Evolutionary conservation across 35 echinoderm and acorn worm species (phyloP), one percentile per base, ranked within the genome.

Genomic region (Amphiura filiformis): DNA sequence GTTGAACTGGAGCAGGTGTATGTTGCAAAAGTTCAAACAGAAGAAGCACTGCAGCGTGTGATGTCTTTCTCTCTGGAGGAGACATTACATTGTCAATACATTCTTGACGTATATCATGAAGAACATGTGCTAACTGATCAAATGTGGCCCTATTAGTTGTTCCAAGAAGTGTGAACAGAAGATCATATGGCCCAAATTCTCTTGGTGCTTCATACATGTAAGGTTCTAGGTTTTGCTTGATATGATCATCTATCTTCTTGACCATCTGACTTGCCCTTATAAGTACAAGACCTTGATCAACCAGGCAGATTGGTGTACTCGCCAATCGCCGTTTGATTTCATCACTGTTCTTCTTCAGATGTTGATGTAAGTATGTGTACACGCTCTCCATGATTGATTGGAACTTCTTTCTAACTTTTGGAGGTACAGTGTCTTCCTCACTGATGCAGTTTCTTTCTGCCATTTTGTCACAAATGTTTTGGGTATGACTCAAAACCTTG

Each of bases 121-220:
- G 37, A 36, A 64, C 83, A 15, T n/a, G 38, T 64, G 83, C 83
- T 17, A 70, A 23, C 83, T 85, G 56, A 61, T 85, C 52, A 13
- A 85, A 85, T 1, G 83, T 61, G 13, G 9, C 33, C 0, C 9
- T 36, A 7, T n/a, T 9, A 34, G 39, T 28, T 33, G 83, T 61
- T 18, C 83, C 83, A 64, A 85, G 56, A 28, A 36, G 23, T 0
- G 22, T 36, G 35, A 64, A 0, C 4, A 85, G 11, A 61, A 0
- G 20, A 64, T 85, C 83, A 85, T 65, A 85, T 18, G 36, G 12
- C 35, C 32, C 44, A 23, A 64, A 85, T 17, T 85, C 32, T 36
- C 56, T 34, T 33, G 83, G 83, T 35, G 57, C 83, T 38, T 85
- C 32, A 37, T 35, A 85, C 31, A 85, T 12, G n/a, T 85, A 85